Base-by-base conservation (phyloP, 2,113 vertebrate genomes). In the Chlamydotis undulata region DNA sequence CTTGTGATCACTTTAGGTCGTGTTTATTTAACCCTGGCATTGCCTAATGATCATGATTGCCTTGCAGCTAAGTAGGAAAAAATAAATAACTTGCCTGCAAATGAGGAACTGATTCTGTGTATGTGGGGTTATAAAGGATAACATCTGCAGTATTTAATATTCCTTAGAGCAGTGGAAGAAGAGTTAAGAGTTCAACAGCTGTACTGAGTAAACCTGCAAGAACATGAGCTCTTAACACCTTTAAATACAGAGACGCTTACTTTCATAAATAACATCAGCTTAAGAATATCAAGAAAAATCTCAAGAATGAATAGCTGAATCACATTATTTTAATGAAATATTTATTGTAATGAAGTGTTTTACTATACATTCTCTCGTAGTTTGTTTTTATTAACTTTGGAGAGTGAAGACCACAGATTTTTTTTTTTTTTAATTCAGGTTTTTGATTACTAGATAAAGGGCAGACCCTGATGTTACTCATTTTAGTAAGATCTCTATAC, bases 1-100 rank as follows among this genome's bases (percentile, higher is more conserved):
- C 83, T 79, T 89, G 67, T 67, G 83, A 78, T 93, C 86, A 39
- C 61, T 89, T 91, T 13, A 69, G 92, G 88, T 95, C 65, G 15
- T 45, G n/a, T 89, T 96, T 97, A 29, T 95, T 93, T 93, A 91
- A 94, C 78, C 83, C 52, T 89, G 49, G 59, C 11, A 47, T 55
- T 85, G 49, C 73, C 56, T 89, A 73, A 89, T 92, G 69, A 87
- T 86, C 53, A 29, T 65, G 49, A 76, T 55, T 81, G 56, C 73
- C 73, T 84, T 89, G 65, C 78, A 93, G 59, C 67, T 69, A 85
- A 87, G 49, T 79, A 80, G 92, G 77, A 85, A 83, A 93, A 93
- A 86, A 78, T 49, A 86, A 93, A 50, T 71, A 82, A 59, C 31
- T 59, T 52, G 28, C 52, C 64, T 83, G 45, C 61, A 92, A 65